Evolutionary conservation across 2,888 invertebrate species (phyloP), one percentile per base, ranked within the genome.

Genomic region (Colostygia pectinataria): DNA sequence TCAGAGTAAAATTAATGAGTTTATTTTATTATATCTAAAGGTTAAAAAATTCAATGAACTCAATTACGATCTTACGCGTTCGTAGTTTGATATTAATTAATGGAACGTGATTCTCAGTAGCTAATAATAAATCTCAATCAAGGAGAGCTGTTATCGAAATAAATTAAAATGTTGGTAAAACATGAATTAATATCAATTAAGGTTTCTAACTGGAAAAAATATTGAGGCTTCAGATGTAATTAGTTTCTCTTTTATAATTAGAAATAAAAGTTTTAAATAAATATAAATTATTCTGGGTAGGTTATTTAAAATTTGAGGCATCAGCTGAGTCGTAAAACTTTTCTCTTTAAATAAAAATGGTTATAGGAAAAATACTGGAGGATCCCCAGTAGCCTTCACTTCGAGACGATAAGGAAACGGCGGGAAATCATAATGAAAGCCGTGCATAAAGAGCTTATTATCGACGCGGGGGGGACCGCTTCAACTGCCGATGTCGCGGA

Each of bases 351-450:
- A 36, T 48, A 29, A 18, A 48, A 36, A 48, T 13, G 42, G 41
- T 75, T 76, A 49, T 82, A 96, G 93, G 97, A 97, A 91, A 91
- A 88, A 51, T 97, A 96, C 78, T 98, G 97, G 97, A 92, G 97
- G 62, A 95, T 97, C 68, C 96, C 97, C 0, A 92, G 92, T 45
- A 86, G 89, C 65, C 85, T 94, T 41, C 84, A 87, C 47, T 78
- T 83, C 31, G 78, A 88, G 14, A 91, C 89, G n/a, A 88, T 94
- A 44, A 87, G 91, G 55, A 91, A 91, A 66, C 87, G 92, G 13
- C 86, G 91, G 40, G 88, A 90, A 62, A 81, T 93, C 39, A 88
- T 93, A 54, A 80, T 86, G 41, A 89, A 91, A 71, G 92, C 92
- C 0, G 70, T 93, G 27, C 88, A 91, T 54, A 91, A 91, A 57